Conservation (phyloP, 2,797 vertebrate species). For the Enteromius argenteus region DNA sequence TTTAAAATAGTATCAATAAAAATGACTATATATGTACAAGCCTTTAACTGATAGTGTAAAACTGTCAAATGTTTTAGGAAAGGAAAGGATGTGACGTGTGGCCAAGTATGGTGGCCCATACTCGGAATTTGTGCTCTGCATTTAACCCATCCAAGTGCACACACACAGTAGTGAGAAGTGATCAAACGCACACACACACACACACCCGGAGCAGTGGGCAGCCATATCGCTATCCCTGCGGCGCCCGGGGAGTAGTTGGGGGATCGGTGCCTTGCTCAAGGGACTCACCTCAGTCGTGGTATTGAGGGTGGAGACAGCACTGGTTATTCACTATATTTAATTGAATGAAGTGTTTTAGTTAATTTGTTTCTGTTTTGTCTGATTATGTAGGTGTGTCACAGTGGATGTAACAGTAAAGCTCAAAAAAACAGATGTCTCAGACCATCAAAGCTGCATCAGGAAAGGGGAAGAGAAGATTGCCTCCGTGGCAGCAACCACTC, state of each 20-base stretch:
- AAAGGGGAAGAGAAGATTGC: conserved; percentile 21
- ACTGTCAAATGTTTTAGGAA: not conserved
- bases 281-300: too few relatives aligned
- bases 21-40: not conserved
- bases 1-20: not conserved
- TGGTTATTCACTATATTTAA: not conserved
- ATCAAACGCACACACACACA: too few relatives aligned
- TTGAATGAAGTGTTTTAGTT: not conserved
- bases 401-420: conserved; percentile 12
- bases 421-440: conserved; percentile 25
- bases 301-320: too few relatives aligned
- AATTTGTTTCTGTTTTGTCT: not conserved
- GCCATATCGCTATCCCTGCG: too few relatives aligned
- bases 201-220: too few relatives aligned
- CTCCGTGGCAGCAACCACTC: not conserved
- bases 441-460: not conserved
- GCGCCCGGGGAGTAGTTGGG: too few relatives aligned
- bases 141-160: too few relatives aligned
- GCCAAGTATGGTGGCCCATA: too few relatives aligned
- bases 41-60: not conserved
- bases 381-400: conserved; percentile 33
- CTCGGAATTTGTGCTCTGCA: too few relatives aligned
- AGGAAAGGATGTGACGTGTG: too few relatives aligned
- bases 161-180: too few relatives aligned
- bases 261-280: too few relatives aligned